Evolutionary conservation across 2,113 vertebrate genomes (phyloP), one percentile per base, ranked within the genome.

Genomic region (Ardeotis arabs): DNA sequence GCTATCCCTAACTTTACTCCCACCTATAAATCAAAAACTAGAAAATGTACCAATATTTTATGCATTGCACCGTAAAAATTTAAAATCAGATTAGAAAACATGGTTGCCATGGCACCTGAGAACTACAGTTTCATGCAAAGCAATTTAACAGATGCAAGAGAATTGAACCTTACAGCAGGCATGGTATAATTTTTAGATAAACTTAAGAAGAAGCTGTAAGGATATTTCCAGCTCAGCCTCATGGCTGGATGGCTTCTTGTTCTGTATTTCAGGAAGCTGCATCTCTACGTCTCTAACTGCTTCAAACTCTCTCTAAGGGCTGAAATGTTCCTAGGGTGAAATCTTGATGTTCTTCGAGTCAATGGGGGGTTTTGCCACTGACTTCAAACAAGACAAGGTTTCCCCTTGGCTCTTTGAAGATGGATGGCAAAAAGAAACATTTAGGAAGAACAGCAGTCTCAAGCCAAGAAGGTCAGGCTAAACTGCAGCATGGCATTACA

Each of bases 61-160:
- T 88, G 92, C 64, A 50, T 58, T 41, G 47, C 94, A 85, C 95
- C 2, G 89, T 94, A 95, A 95, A 96, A 96, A 92, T 85, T 95
- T 87, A 79, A 94, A 93, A 95, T 97, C 96, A 92, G 96, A 98
- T 97, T 89, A 96, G 93, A 89, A 93, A 97, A 96, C 87, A 87
- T 2, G 6, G 98, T 98, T 97, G 95, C 97, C 58, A 97, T 97
- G 97, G 96, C 31, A 93, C 85, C 95, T 19, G 93, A 91, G 85
- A 92, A 90, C 95, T 73, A 96, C 92, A 91, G 89, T 95, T 98
- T 93, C 97, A 97, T 97, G 97, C 97, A 97, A 97, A 97, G 95
- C 90, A 89, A 95, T 96, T 97, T 93, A 92, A 90, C 91, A 95
- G 94, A 96, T 85, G 92, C 81, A 92, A 90, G 91, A 93, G 89